Evolutionary conservation across 2,888 invertebrate species (phyloP), one percentile per base, ranked within the genome.

Genomic region (Onchidella celtica): DNA sequence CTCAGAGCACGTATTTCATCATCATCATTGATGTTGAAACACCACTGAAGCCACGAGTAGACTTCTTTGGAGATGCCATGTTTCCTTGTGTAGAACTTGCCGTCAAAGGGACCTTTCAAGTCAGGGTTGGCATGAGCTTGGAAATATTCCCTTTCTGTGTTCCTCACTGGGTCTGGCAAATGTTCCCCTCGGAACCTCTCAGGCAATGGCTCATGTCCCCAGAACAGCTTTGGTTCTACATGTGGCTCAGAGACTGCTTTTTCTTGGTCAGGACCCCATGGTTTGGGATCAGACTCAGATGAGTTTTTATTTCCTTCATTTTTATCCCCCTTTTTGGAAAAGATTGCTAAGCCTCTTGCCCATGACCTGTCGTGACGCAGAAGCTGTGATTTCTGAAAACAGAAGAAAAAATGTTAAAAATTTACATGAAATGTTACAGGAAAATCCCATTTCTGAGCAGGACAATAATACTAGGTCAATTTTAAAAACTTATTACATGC

Each of bases 31-130:
- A 81, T 63, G 77, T 81, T 77, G 40, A 81, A 32, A 34, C 84
- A 75, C 78, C 75, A 76, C 14, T 78, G 78, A 34, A 85, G 57
- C 82, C 77, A 78, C 36, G 72, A 55, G n/a, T 69, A 57, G 0
- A 84, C 6, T 3, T 84, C 78, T 21, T 79, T 73, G 3, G 85
- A 77, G 29, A 85, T 66, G 9, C 85, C 85, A n/a, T 72, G 66
- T 36, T 79, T 47, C 61, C 73, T 81, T 34, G 74, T 47, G 59
- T 79, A 85, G 34, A 47, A 74, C n/a, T 27, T 65, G 24, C 47
- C 27, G 11, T 74, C 66, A 65, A 73, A 73, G 27, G 24, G 38
- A 66, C 36, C 47, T 27, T n/a, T 32, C 24, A 40, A 24, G 2
- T 81, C 40, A 3, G 81, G 75, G 32, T 81, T 68, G 14, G 3